Conservation (phyloP, 92 coral and sea anemone species). For the Umimayanthus chanpuru region DNA sequence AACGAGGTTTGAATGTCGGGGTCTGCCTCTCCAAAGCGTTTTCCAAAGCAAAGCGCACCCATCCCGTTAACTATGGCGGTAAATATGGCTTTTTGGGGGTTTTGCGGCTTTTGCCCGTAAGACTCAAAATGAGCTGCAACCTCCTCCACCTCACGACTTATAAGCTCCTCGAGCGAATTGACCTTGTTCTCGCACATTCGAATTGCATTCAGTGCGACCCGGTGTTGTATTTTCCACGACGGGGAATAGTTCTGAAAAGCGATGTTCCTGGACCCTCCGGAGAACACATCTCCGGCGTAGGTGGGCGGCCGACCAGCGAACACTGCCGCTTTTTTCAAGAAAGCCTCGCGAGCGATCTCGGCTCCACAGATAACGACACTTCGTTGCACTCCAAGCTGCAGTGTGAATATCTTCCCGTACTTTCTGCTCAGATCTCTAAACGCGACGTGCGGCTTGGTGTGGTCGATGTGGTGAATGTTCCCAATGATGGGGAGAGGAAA, state of each 20-base stretch:
- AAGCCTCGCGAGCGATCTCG: slow-evolving; percentile 77
- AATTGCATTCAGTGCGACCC: slow-evolving; percentile 58
- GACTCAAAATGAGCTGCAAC: slow-evolving; percentile 48
- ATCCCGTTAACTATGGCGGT: slow-evolving; percentile 67
- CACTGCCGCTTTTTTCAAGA: slow-evolving; percentile 65
- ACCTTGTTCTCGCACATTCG: slow-evolving; percentile 48
- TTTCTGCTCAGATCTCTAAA: slow-evolving; percentile 56
- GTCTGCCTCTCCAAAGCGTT: slow-evolving; percentile 54
- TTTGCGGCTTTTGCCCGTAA: slow-evolving; percentile 57
- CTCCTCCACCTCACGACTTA: slow-evolving; percentile 61
- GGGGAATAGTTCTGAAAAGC: slow-evolving; percentile 67
- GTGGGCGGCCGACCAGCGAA: slow-evolving; percentile 80
- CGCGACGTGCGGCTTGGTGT: slow-evolving; percentile 66
- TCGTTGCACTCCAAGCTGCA: slow-evolving; percentile 76
- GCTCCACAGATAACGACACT: slow-evolving; percentile 72
- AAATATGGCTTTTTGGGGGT: slow-evolving; percentile 54
- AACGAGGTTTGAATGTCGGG: slow-evolving; percentile 62
- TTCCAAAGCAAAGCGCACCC: slow-evolving; percentile 69
- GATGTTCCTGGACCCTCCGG: slow-evolving; percentile 59
- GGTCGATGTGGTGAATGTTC: slow-evolving; percentile 70
- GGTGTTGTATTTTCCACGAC: slow-evolving; percentile 65
- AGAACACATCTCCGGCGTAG: slow-evolving; percentile 71
- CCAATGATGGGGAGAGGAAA: slow-evolving; percentile 84
- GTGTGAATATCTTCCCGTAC: slow-evolving; percentile 76
- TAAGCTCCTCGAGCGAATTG: slow-evolving; percentile 49